Percentiles rank a stretch among this genome's conserved stretches.
Conservation (phyloP, 2,797 vertebrate species). For the Lepus oiostolus region DNA sequence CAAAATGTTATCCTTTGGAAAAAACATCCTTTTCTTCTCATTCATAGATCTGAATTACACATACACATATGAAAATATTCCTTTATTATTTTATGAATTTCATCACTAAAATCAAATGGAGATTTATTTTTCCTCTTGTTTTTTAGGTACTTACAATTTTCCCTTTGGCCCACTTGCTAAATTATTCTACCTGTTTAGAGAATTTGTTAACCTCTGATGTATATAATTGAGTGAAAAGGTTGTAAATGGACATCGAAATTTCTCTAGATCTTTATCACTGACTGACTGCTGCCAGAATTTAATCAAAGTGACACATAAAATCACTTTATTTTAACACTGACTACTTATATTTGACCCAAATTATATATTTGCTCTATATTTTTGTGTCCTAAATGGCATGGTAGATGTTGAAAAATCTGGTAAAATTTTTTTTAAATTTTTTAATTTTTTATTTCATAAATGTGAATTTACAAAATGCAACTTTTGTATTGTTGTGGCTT, state of each 20-base stretch:
- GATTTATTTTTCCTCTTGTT: not conserved
- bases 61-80: not conserved
- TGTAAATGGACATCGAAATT: not conserved
- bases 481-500: no score
- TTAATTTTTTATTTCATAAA: no score
- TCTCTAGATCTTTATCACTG: constrained; percentile 15
- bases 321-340: not conserved
- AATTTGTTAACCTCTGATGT: not conserved
- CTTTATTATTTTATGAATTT: constrained; percentile 28
- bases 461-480: no score
- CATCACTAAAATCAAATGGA: not conserved
- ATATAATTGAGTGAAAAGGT: not conserved
- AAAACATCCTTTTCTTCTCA: constrained; percentile 34
- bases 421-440: not conserved
- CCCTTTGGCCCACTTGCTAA: constrained; percentile 14
- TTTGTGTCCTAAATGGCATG: not conserved
- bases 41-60: not conserved
- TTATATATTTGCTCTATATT: not conserved
- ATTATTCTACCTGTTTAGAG: not conserved
- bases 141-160: constrained; percentile 14
- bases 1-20: not conserved
- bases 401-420: not conserved
- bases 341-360: not conserved
- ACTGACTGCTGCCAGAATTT: constrained; percentile 5
- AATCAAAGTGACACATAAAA: constrained; percentile 43